These are phyloP conservation scores for Aphelinus atriplicis DNA, from an alignment of 1,140 invertebrate species.

Conservation along the genomic window DNA sequence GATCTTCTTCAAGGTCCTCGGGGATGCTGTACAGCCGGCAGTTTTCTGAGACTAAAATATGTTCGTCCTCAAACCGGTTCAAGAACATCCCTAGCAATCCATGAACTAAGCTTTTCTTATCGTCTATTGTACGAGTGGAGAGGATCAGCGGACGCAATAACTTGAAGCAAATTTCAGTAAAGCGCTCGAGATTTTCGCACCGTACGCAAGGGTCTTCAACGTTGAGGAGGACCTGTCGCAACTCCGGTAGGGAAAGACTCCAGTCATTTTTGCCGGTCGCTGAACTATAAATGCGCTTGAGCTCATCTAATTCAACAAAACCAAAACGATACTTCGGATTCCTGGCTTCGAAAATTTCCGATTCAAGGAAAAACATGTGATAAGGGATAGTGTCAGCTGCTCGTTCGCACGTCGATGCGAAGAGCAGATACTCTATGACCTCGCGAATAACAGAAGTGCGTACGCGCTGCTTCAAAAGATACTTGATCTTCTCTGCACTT, in stretches of 20 bases:
- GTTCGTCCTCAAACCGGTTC: constrained; percentile 49
- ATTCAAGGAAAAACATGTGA: constrained; percentile 41
- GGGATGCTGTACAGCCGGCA: constrained; percentile 14
- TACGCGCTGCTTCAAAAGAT: constrained; percentile 38
- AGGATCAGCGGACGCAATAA: constrained; percentile 35
- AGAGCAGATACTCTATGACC: constrained; percentile 42
- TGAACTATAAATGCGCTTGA: constrained; percentile 46
- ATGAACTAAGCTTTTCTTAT: constrained; percentile 37
- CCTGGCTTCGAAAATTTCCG: constrained; percentile 43
- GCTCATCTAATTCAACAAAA: constrained; percentile 42
- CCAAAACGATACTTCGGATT: constrained; percentile 51
- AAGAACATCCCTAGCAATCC: constrained; percentile 44
- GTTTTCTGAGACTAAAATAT: constrained; percentile 15
- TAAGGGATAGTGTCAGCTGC: constrained; percentile 34
- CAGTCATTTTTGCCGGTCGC: constrained; percentile 38
- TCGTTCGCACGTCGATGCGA: neutral
- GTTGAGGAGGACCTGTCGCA: constrained; percentile 46
- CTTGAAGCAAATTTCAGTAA: constrained; percentile 42
- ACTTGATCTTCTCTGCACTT: constrained; percentile 33
- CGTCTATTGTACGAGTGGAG: neutral
- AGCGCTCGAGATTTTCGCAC: constrained; percentile 24
- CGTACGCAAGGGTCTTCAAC: constrained; percentile 39
- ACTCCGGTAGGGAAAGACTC: constrained; percentile 48
- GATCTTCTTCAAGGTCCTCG: neutral
- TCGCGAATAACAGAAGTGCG: constrained; percentile 37